Conservation (phyloP, 2,797 vertebrate species). For the Masticophis lateralis region DNA sequence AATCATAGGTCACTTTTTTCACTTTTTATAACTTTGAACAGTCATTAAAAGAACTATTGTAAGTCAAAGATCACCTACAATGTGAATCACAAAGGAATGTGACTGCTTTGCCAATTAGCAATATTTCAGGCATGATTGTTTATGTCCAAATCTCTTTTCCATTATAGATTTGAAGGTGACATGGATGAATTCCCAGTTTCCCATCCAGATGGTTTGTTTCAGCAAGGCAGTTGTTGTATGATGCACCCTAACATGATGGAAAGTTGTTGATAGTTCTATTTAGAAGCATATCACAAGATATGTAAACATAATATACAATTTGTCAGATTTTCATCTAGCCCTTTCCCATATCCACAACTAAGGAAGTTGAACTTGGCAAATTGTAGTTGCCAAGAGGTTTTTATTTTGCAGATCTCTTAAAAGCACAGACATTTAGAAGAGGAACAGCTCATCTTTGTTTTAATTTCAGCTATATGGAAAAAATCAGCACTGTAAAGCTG, state of each 20-base stretch:
- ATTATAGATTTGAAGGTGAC: neutral
- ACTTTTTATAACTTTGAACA: neutral
- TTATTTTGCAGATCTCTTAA: neutral
- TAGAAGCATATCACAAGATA: neutral
- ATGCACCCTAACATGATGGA: neutral
- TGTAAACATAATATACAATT: neutral
- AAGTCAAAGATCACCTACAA: neutral
- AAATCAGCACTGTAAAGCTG: neutral
- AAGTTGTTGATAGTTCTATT: neutral
- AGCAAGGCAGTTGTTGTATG: neutral
- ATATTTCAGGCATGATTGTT: neutral
- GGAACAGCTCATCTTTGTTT: neutral
- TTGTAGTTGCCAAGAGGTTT: neutral
- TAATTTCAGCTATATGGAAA: neutral
- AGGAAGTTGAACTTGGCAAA: neutral
- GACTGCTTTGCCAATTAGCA: neutral
- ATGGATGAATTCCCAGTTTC: neutral
- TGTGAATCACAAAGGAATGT: neutral
- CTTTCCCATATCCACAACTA: no score
- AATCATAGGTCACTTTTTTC: neutral
- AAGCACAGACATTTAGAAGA: neutral
- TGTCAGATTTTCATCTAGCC: neutral
- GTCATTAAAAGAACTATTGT: neutral
- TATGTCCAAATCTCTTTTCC: neutral
- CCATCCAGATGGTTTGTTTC: neutral